Evolutionary conservation across 2,797 vertebrate genomes (phyloP).

Genomic region (Pampus argenteus): DNA sequence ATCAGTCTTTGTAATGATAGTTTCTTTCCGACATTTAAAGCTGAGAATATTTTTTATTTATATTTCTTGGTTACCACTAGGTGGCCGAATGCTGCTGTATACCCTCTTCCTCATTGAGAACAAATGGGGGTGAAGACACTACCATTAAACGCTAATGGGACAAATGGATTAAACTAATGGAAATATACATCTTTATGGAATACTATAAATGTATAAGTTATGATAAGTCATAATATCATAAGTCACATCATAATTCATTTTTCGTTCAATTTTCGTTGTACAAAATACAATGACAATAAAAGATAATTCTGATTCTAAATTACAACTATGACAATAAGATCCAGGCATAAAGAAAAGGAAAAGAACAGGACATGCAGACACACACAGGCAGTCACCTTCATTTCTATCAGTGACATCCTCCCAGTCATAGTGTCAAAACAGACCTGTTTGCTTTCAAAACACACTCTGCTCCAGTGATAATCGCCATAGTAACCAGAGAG

Average conservation of each 20-base stretch:
- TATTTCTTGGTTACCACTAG: too few species aligned
- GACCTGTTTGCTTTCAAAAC: slow-evolving; percentile 85
- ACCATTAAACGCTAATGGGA: background rate
- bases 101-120: too few species aligned
- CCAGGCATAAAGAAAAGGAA: background rate
- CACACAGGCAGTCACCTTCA: slow-evolving; percentile 48
- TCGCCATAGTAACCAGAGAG: slow-evolving; percentile 78
- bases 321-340: slow-evolving; percentile 2
- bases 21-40: too few species aligned
- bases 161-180: background rate
- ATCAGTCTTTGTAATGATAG: too few species aligned
- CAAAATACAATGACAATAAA: too few species aligned
- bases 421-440: slow-evolving; percentile 73
- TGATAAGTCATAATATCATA: background rate
- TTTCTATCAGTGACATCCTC: slow-evolving; percentile 48
- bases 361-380: background rate
- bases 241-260: background rate
- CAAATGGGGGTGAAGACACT: too few species aligned
- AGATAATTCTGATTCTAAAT: too few species aligned
- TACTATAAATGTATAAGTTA: background rate
- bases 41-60: too few species aligned
- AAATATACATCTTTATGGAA: background rate
- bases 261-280: too few species aligned
- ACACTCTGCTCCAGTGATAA: slow-evolving; percentile 77
- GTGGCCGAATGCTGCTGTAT: too few species aligned